Evolutionary conservation across 2,888 invertebrate genomes (phyloP), one percentile per base, ranked within the genome.

Genomic region (Prosapia bicincta): DNA sequence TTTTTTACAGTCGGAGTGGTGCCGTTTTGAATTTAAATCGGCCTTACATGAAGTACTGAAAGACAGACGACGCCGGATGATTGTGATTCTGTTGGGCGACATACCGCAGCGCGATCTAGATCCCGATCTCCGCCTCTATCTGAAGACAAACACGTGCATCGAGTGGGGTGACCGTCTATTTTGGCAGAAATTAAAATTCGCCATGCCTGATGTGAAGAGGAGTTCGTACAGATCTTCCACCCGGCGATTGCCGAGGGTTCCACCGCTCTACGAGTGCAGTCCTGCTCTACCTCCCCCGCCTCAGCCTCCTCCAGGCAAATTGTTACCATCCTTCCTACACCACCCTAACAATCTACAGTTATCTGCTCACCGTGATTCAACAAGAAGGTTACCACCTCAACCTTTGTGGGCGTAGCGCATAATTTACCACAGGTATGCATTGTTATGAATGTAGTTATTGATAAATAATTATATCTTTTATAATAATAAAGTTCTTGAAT

Each of bases 1-100:
- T 87, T 98, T 98, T 86, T 89, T 98, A 79, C 93, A 95, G 86
- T 95, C 95, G 85, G 97, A 98, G 87, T 98, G 98, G 98, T 92
- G 94, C 82, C 90, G 94, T 80, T 95, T 96, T 85, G 98, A 98
- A 86, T 97, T 98, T 85, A 96, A 96, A 87, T 93, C 94, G 82
- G 97, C 97, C 28, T 89, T 97, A 73, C 95, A 94, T 84, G 95
- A 96, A 86, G 93, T 96, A 82, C 89, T 97, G 81, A 94, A 94
- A 87, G 93, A 93, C 86, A 90, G 93, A 83, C 90, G 93, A 84
- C 92, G 94, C 84, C 91, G 94, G 85, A 90, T 97, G 82, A 94
- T 99, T 82, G 93, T 98, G 83, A 90, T 98, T 81, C 89, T 97
- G 80, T 91, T 96, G 83, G 97, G 96, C 72, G 96, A 97, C 83